Conservation (phyloP, 2,797 vertebrate species). For the Megaceryle alcyon region DNA sequence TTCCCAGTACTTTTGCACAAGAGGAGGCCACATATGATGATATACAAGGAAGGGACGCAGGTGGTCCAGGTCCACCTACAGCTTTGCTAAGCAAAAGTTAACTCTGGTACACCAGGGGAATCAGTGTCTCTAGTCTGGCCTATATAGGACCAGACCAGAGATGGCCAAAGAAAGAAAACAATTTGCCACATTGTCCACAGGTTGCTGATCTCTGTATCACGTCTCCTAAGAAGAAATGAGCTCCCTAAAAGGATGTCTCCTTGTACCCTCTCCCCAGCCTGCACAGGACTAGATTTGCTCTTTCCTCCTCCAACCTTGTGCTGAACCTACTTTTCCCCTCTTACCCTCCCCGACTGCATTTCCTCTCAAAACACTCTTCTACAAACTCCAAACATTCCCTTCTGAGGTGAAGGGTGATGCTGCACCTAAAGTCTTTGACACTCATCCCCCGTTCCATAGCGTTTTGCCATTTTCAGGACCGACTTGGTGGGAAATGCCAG, state of each 20-base stretch:
- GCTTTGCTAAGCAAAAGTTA: accelerated
- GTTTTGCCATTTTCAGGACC: not conserved
- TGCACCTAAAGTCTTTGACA: not conserved
- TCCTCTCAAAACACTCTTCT: not conserved
- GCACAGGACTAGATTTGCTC: not conserved
- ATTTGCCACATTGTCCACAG: not conserved
- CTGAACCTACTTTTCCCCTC: not conserved
- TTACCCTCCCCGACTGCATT: not conserved
- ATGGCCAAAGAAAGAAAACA: not conserved
- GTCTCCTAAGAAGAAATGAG: not conserved
- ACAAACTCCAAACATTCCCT: not conserved
- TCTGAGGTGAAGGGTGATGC: not conserved
- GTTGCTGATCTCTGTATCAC: accelerated
- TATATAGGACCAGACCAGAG: not conserved
- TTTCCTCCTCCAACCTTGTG: not conserved
- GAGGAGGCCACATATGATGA: not conserved
- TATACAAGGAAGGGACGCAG: not conserved
- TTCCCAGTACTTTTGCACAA: not conserved
- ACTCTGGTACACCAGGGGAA: not conserved
- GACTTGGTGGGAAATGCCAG: not conserved
- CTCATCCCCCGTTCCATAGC: accelerated
- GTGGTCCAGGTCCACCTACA: not conserved
- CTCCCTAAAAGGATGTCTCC: not conserved
- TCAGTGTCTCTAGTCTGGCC: not conserved
- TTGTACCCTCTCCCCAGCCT: not conserved